A percentile compares a stretch with the other conserved stretches of the same genome.
Evolutionary conservation across 1,140 invertebrate species (phyloP).

Genomic region (Drosophila malerkotliana): DNA sequence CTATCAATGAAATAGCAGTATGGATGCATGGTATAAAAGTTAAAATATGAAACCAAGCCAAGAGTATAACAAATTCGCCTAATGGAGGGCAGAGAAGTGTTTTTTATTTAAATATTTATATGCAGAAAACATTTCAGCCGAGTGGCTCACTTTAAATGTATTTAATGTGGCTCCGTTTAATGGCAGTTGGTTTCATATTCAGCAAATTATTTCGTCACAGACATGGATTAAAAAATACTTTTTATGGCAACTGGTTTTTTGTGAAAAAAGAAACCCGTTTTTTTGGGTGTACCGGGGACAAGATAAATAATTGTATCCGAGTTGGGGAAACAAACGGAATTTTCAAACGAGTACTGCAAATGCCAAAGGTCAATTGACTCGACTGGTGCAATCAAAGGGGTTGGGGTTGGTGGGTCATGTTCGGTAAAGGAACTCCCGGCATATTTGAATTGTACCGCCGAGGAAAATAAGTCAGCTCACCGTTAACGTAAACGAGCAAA

Average conservation of each 20-base stretch:
- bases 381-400: slow-evolving; percentile 18
- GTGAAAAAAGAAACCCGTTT: background rate
- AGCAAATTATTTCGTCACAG: background rate
- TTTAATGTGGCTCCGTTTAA: slow-evolving; percentile 2
- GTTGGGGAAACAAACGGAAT: slow-evolving; percentile 14
- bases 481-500: slow-evolving; percentile 66
- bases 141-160: background rate
- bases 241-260: background rate
- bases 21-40: background rate
- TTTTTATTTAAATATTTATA: slow-evolving; percentile 1
- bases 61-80: background rate
- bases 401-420: background rate
- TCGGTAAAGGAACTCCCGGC: slow-evolving; percentile 56
- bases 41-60: background rate
- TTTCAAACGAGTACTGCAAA: background rate
- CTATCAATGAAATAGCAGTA: no score
- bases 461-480: slow-evolving; percentile 68
- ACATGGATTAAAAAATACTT: background rate
- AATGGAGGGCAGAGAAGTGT: background rate
- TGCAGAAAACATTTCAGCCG: background rate
- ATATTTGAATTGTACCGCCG: slow-evolving; percentile 70
- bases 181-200: background rate
- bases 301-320: slow-evolving; percentile 2
- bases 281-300: background rate
- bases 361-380: slow-evolving; percentile 31